Percentiles rank a stretch among this genome's conserved stretches.
Conservation (phyloP, 2,113 vertebrate genomes). For the Phaethornis superciliosus region DNA sequence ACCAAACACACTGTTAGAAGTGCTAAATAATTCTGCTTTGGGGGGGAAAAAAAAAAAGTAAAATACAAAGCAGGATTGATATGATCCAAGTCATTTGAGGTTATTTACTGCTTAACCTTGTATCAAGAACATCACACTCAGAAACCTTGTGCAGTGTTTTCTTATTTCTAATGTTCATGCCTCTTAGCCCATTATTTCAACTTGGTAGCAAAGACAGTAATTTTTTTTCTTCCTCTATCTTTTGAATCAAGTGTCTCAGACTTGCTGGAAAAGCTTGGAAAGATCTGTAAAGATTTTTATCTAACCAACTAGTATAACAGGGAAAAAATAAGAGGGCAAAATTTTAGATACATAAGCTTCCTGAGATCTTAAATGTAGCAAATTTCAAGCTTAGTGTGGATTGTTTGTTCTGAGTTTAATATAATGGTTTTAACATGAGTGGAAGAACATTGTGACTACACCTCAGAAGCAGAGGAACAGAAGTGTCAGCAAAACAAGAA, state of each 20-base stretch:
- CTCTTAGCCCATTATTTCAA: background rate
- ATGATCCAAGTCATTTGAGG: background rate
- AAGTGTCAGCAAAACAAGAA: background rate
- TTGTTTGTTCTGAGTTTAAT: background rate
- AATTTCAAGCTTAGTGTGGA: background rate
- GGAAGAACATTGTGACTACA: background rate
- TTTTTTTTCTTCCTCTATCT: background rate
- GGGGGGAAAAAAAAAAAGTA: background rate
- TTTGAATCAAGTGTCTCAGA: background rate
- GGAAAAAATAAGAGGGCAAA: background rate
- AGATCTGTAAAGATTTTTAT: background rate
- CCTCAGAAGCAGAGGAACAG: background rate
- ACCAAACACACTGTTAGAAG: background rate
- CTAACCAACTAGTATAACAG: background rate
- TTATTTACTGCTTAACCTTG: background rate
- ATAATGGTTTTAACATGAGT: background rate
- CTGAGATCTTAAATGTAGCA: background rate
- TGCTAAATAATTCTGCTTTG: background rate
- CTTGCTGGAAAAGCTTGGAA: background rate
- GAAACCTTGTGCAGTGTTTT: background rate
- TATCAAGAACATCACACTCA: background rate
- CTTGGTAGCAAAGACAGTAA: background rate
- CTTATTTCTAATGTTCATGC: background rate
- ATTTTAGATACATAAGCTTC: background rate
- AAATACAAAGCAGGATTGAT: background rate